phyloP scores from a whole-genome alignment of 1,140 invertebrate genomes.

The Heterodera schachtii region DNA sequence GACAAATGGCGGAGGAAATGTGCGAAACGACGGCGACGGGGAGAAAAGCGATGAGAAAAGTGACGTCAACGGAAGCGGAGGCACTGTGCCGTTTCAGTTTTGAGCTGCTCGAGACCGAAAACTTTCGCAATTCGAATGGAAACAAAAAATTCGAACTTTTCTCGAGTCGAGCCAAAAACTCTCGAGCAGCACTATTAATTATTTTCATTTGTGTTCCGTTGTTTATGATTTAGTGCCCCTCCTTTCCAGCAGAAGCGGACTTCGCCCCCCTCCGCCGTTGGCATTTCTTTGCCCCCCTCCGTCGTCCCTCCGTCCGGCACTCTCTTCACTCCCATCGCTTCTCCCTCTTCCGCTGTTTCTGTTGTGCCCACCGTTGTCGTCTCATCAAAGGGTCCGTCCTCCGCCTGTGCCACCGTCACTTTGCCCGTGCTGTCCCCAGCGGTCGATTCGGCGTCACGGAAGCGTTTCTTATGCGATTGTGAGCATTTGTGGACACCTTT shows the following conservation, averaged over 20 bases:
- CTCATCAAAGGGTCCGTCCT: neutral
- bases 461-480: constrained; percentile 25
- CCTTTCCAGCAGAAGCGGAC: neutral
- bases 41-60: neutral
- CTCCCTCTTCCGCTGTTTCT: neutral
- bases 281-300: neutral
- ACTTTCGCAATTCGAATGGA: no score
- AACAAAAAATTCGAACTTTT: no score
- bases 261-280: neutral
- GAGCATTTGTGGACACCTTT: neutral
- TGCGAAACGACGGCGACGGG: neutral
- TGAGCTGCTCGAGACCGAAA: neutral
- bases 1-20: neutral
- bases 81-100: no score
- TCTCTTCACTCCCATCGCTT: neutral
- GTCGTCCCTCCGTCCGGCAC: neutral
- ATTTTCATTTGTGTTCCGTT: no score
- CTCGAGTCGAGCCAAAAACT: no score
- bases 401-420: neutral
- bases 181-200: no score
- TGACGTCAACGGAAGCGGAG: neutral
- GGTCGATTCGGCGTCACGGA: constrained; percentile 7
- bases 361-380: neutral
- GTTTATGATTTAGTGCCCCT: no score
- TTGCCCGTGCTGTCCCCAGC: neutral